These are phyloP conservation scores for Serilophus lunatus DNA, from an alignment of 2,113 vertebrate genomes.

Conservation along the genomic window DNA sequence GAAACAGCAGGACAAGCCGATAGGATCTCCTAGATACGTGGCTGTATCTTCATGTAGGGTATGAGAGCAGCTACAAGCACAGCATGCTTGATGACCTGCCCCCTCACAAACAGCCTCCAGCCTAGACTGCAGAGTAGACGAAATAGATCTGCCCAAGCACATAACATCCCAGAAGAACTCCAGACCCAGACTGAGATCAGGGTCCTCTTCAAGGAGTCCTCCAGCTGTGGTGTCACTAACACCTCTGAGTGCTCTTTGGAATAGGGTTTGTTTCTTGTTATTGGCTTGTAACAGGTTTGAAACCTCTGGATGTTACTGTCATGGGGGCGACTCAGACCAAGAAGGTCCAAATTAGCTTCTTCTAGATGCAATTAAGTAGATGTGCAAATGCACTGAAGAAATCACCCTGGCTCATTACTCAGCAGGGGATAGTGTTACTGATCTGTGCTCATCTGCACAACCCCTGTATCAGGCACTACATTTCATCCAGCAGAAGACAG, in stretches of 20 bases:
- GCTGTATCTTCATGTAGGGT: neutral
- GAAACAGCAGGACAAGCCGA: neutral
- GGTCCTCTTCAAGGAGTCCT: neutral
- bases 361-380: neutral
- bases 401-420: neutral
- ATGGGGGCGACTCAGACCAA: neutral
- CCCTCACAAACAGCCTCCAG: neutral
- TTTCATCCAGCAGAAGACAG: neutral
- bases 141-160: neutral
- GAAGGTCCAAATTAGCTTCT: neutral
- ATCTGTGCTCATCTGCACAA: fast-evolving
- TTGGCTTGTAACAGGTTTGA: neutral
- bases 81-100: neutral
- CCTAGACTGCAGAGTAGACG: neutral
- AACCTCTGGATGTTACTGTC: neutral
- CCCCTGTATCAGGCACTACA: neutral
- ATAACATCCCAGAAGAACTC: neutral
- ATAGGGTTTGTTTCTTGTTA: neutral
- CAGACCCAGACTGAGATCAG: neutral
- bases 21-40: neutral
- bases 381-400: neutral
- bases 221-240: neutral
- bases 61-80: neutral
- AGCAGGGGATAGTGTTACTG: neutral
- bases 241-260: neutral